Evolutionary conservation across 2,113 vertebrate species (phyloP).

Genomic region (Macrotis lagotis): DNA sequence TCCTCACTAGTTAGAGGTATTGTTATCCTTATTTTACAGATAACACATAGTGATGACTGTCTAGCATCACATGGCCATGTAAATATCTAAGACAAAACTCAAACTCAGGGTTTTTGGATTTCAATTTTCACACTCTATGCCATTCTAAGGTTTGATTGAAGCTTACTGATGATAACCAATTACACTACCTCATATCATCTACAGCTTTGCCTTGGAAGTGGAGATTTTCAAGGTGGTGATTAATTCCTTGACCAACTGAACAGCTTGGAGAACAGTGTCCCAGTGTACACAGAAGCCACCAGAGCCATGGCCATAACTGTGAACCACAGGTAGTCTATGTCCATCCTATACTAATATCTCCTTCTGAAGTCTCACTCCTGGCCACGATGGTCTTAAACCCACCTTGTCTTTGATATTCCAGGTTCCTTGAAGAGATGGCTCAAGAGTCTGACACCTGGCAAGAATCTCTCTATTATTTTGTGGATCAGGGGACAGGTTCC

Average conservation of each 20-base stretch:
- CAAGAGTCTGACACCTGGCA: conserved; percentile 87
- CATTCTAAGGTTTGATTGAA: not conserved
- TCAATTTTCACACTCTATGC: not conserved
- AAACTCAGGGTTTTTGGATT: not conserved
- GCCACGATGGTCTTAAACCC: conserved; percentile 90
- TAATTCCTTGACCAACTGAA: conserved; percentile 85
- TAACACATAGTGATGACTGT: too few relatives aligned
- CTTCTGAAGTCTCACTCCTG: conserved; percentile 84
- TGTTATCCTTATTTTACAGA: not conserved
- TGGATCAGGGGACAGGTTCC: conserved; percentile 84
- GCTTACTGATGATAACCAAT: not conserved
- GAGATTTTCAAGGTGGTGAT: conserved; percentile 69
- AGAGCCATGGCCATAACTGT: conserved; percentile 93
- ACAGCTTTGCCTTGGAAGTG: conserved; percentile 78
- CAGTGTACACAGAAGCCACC: conserved; percentile 90
- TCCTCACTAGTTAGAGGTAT: not conserved
- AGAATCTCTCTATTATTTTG: conserved; percentile 85
- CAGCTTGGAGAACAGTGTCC: conserved; percentile 89
- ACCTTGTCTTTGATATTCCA: conserved; percentile 83
- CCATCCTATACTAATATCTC: conserved; percentile 80
- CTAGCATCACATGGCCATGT: not conserved
- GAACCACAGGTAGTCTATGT: conserved; percentile 85
- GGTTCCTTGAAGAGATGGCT: conserved; percentile 87
- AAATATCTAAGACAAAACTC: not conserved
- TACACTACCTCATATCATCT: conserved; percentile 44